These are phyloP conservation scores for Lycophotia porphyrea DNA, from an alignment of 2,888 invertebrate genomes.

Conservation along the genomic window DNA sequence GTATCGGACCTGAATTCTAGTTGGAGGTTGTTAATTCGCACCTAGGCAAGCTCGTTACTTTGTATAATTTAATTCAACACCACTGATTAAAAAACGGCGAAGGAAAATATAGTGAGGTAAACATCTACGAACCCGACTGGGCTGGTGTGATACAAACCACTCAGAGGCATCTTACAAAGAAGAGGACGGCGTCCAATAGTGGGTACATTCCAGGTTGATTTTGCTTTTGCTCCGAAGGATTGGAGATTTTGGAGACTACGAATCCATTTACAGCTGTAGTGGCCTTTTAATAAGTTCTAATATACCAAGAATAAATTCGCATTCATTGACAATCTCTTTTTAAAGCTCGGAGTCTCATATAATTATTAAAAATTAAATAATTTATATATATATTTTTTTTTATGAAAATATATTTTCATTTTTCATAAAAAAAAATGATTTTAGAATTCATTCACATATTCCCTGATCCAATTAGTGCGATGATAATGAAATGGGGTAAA, in stretches of 20 bases:
- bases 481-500: conserved; percentile 81
- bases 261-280: background rate
- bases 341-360: background rate
- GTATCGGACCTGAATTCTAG: background rate
- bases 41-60: background rate
- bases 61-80: background rate
- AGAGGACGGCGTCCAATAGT: background rate
- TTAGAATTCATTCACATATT: no score
- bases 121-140: background rate
- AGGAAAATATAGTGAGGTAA: background rate
- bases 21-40: background rate
- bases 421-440: no score
- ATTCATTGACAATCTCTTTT: background rate
- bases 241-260: background rate
- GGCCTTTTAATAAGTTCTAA: background rate
- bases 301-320: background rate
- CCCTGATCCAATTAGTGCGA: conserved; percentile 80
- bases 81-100: background rate
- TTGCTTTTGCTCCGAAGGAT: background rate
- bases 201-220: background rate
- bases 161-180: background rate
- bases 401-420: no score
- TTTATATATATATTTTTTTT: no score
- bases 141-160: background rate
- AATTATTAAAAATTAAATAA: no score